Conservation (phyloP, 2,888 invertebrate species). For the Temnothorax ravouxi region DNA sequence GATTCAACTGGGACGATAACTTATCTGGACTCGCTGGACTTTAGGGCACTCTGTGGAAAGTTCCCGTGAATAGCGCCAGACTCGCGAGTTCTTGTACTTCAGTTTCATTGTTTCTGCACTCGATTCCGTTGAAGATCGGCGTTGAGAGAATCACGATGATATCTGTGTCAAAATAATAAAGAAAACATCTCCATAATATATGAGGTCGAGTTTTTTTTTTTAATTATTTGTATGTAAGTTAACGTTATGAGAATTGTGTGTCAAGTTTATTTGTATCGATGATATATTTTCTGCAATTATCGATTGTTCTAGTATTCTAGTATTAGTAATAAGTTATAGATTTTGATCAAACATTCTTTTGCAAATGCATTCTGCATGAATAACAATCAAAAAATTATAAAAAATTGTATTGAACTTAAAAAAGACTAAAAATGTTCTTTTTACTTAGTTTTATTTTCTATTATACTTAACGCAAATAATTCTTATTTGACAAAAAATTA, state of each 20-base stretch:
- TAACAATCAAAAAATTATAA: not conserved
- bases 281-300: not conserved
- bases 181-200: not conserved
- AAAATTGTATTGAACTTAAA: not conserved
- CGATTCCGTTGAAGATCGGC: not conserved
- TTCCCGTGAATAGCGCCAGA: conserved; percentile 29
- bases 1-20: conserved; percentile 55
- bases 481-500: not conserved
- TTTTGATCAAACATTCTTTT: not conserved
- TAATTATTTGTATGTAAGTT: not conserved
- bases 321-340: not conserved
- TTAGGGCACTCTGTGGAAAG: conserved; percentile 47
- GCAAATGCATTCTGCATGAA: not conserved
- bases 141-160: not conserved
- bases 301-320: not conserved
- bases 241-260: not conserved
- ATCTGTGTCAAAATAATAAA: not conserved
- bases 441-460: not conserved
- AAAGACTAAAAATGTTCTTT: not conserved
- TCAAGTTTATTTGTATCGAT: not conserved
- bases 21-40: conserved; percentile 51
- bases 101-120: conserved; percentile 45
- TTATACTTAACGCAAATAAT: not conserved
- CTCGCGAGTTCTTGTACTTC: conserved; percentile 31
- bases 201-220: not conserved